These are phyloP conservation scores for Rhynchomys soricoides DNA, from an alignment of 2,113 vertebrate species.

Conservation along the genomic window DNA sequence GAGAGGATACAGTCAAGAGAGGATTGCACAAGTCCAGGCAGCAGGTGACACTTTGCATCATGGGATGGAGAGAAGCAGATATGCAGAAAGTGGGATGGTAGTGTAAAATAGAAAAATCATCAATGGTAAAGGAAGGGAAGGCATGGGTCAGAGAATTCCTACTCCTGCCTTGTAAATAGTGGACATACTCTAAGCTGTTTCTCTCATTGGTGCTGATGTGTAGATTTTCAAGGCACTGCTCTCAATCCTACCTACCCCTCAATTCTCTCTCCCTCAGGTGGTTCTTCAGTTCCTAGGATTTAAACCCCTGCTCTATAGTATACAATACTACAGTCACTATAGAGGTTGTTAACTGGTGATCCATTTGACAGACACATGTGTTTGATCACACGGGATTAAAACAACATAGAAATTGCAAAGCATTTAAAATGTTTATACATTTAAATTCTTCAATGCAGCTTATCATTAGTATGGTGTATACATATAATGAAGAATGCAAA, in stretches of 20 bases:
- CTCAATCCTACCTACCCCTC: neutral
- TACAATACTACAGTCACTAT: neutral
- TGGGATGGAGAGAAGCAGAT: neutral
- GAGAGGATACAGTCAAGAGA: neutral
- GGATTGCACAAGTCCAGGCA: neutral
- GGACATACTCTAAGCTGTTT: neutral
- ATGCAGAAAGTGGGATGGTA: neutral
- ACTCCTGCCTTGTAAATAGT: neutral
- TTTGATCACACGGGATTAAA: neutral
- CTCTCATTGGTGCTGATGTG: neutral
- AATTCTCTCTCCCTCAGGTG: neutral
- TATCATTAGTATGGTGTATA: neutral
- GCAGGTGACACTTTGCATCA: neutral
- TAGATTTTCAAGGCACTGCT: neutral
- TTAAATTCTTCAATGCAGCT: neutral
- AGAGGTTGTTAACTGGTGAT: neutral
- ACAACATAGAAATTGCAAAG: neutral
- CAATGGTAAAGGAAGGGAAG: too few relatives aligned
- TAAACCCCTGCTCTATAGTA: neutral
- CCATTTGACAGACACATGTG: neutral
- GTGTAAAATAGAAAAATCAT: neutral
- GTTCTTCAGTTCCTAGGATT: neutral
- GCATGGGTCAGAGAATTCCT: neutral
- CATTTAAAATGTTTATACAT: constrained; percentile 12
- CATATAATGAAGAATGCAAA: neutral